These are phyloP conservation scores for Spheniscus humboldti DNA, from an alignment of 2,797 vertebrate genomes.

Conservation along the genomic window DNA sequence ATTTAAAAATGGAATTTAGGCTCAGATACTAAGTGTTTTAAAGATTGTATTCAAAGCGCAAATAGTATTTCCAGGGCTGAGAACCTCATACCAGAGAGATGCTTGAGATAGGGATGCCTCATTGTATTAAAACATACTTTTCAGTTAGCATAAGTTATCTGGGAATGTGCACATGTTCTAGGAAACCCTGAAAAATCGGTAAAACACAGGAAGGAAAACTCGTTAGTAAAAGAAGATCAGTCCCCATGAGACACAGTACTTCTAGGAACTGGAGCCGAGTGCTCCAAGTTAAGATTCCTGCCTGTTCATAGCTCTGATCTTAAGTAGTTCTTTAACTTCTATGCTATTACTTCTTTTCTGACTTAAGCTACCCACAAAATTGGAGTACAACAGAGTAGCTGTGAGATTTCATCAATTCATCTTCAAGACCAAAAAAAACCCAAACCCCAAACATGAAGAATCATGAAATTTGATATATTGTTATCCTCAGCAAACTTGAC, in stretches of 20 bases:
- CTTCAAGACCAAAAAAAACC: not conserved
- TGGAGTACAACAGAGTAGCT: not conserved
- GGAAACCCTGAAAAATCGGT: not conserved
- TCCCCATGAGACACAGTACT: not conserved
- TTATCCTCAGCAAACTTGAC: not conserved
- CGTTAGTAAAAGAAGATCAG: not conserved
- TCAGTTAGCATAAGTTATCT: not conserved
- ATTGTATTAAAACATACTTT: not conserved
- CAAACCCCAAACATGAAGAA: not conserved
- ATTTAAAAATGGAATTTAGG: not conserved
- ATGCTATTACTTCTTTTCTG: not conserved
- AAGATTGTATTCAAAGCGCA: not conserved
- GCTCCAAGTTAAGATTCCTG: not conserved
- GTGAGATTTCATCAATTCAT: not conserved
- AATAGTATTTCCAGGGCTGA: not conserved
- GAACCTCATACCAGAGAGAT: not conserved
- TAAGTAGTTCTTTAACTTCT: not conserved
- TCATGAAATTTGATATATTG: not conserved
- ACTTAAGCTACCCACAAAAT: not conserved
- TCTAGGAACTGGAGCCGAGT: not conserved
- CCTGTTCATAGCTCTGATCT: not conserved
- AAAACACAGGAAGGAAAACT: not conserved
- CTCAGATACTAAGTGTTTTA: not conserved
- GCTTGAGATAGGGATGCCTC: not conserved
- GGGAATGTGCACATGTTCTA: not conserved